Base-by-base conservation (phyloP, 2,888 invertebrate genomes). In the Chymomyza fuscimana region DNA sequence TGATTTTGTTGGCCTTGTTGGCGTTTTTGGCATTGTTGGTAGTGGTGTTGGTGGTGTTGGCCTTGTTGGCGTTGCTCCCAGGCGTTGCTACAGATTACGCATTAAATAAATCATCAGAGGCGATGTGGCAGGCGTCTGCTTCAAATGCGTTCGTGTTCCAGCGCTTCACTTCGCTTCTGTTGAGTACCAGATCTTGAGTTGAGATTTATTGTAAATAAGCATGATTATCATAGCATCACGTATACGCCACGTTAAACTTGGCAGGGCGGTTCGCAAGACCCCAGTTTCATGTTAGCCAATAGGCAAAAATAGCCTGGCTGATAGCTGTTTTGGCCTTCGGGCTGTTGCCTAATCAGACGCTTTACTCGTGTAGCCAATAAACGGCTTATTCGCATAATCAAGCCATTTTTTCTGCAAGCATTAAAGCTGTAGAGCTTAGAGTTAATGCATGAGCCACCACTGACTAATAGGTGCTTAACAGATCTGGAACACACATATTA, bases 161-260 rank as follows among this genome's bases (percentile, higher is more conserved):
- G 83, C 86, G 83, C 87, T 83, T 83, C 83, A 82, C 76, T 80
- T 75, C 54, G 81, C 69, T 65, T 73, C 67, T 71, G 19, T 15
- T 25, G 22, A 25, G 15, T 58, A 9, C 19, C 58, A 25, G 58
- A 25, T 59, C 32, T 25, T 25, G 19, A 60, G 88, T 69, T 72
- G 80, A 86, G 85, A 85, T 85, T 85, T 85, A 85, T 86, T 87
- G 84, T 85, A 81, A 85, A 85, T 87, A 87, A 83, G 88, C 85
- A 83, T 83, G 86, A 85, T 85, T 83, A 85, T 86, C 88, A 81
- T 86, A 74, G 80, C 82, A 87, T 86, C 85, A 85, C 85, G 85
- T 85, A 86, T 83, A 83, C 86, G 84, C 86, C 80, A 73, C 63
- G 78, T 56, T 67, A 72, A 67, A 25, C 71, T 63, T 70, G 51